Evolutionary conservation across 2,797 vertebrate genomes (phyloP).

Genomic region (Enteromius thamalakanensis): DNA sequence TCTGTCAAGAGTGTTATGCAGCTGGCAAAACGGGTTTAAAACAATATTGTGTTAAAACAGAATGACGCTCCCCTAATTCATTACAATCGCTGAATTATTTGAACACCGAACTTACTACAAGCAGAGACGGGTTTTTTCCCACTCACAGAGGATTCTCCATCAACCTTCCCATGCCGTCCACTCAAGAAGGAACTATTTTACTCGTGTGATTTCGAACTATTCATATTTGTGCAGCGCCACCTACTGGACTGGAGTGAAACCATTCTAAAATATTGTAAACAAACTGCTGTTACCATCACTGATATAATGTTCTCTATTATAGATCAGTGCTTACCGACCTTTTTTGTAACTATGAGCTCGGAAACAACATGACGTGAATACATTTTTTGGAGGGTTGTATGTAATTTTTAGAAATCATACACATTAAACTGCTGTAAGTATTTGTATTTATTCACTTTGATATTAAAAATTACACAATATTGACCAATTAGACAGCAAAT

Average conservation of each 20-base stretch:
- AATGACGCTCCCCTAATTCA: neutral
- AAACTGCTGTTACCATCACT: neutral
- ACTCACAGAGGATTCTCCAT: neutral
- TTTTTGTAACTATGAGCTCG: too few species aligned
- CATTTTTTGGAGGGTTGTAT: neutral
- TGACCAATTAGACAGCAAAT: too few species aligned
- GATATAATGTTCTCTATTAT: too few species aligned
- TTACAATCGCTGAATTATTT: neutral
- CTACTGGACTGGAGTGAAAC: constrained; percentile 25
- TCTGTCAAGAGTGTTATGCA: neutral
- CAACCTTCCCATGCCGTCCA: neutral
- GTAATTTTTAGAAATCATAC: neutral
- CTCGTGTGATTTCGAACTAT: neutral
- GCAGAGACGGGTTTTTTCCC: neutral
- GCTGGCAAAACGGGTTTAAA: neutral
- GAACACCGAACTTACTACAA: constrained; percentile 1
- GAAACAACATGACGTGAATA: neutral
- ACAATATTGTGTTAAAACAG: neutral
- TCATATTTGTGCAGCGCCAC: neutral
- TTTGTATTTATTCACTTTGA: constrained; percentile 12
- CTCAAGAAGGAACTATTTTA: neutral
- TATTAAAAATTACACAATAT: neutral
- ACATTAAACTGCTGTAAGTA: neutral
- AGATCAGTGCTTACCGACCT: neutral
- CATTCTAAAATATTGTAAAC: neutral